Base-by-base conservation (phyloP, 2,888 invertebrate genomes). In the Calliopum simillimum region DNA sequence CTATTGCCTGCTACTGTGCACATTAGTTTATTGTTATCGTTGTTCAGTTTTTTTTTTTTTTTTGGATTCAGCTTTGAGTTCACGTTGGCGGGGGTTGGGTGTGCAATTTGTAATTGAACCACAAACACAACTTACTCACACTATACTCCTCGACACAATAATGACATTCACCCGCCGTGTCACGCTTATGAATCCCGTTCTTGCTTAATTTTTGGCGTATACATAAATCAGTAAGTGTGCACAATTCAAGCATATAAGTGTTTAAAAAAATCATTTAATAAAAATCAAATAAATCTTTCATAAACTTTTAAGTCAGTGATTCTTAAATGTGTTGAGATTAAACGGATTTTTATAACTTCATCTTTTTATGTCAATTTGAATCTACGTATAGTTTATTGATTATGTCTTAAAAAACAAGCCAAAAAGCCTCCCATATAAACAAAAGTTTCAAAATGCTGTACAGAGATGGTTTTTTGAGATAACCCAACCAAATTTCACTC, bases 231-330 rank as follows among this genome's bases (percentile, higher is more conserved):
- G 49, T 62, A 59, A 43, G 33, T 33, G 19, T 49, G 25, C 61
- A 46, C 53, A 44, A 69, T 53, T 67, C 67, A 44, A 72, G 72
- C 72, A 25, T 72, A 23, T 68, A 72, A 72, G 72, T 72, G 72
- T 70, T 72, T 70, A 72, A 53, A 68, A n/a, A 68, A 65, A 61
- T 58, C 69, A 59, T 64, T 62, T 56, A 72, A 55, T 41, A 12
- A 46, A 59, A 61, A 65, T 51, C n/a, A 51, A 51, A 59, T 41
- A 51, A 61, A 59, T 59, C 49, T 33, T 51, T n/a, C n/a, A 43
- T 44, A 68, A 53, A 41, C 55, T 53, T 46, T 25, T 44, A 43
- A 44, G 44, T 46, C 68, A 68, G 55, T 68, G 61, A 51, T 51
- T 23, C 61, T 13, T 8, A 33, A 33, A 33, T 33, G 1, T 33